phyloP scores from a whole-genome alignment of 1,140 invertebrate genomes.

The Tetragnatha versicolor region DNA sequence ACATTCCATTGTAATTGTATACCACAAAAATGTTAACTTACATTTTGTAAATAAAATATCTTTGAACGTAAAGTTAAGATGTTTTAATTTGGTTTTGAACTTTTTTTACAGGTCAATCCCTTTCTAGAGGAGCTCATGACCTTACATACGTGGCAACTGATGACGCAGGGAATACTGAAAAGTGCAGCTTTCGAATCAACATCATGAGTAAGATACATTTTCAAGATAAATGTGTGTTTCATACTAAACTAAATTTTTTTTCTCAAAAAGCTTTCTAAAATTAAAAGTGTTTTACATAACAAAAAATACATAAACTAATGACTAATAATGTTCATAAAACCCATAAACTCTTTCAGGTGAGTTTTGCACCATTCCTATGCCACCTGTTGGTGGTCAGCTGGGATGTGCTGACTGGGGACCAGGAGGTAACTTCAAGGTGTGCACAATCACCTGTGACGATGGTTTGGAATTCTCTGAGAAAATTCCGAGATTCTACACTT shows the following conservation, averaged over 20 bases:
- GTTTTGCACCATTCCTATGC: slow-evolving; percentile 84
- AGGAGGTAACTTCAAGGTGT: slow-evolving; percentile 73
- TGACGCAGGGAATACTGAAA: slow-evolving; percentile 86
- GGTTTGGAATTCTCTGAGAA: slow-evolving; percentile 87
- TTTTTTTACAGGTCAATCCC: slow-evolving; percentile 71
- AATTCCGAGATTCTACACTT: slow-evolving; percentile 94
- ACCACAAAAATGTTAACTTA: no score
- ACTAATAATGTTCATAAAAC: no score
- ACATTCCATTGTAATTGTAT: no score
- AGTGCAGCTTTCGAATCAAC: slow-evolving; percentile 93
- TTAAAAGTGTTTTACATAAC: background rate
- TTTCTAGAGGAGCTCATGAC: slow-evolving; percentile 90
- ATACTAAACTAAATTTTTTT: no score
- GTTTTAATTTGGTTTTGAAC: no score
- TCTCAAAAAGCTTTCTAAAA: background rate
- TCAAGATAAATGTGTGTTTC: no score
- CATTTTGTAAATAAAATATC: no score
- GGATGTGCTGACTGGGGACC: slow-evolving; percentile 95
- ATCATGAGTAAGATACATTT: slow-evolving; percentile 70
- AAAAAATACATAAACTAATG: background rate
- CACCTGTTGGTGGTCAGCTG: slow-evolving; percentile 88
- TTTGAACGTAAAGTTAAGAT: no score
- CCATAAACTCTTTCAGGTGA: slow-evolving; percentile 67
- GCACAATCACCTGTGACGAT: slow-evolving; percentile 83
- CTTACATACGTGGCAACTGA: slow-evolving; percentile 94